Conservation (phyloP, 1,140 invertebrate species). For the Gonatopus flavifemur region DNA sequence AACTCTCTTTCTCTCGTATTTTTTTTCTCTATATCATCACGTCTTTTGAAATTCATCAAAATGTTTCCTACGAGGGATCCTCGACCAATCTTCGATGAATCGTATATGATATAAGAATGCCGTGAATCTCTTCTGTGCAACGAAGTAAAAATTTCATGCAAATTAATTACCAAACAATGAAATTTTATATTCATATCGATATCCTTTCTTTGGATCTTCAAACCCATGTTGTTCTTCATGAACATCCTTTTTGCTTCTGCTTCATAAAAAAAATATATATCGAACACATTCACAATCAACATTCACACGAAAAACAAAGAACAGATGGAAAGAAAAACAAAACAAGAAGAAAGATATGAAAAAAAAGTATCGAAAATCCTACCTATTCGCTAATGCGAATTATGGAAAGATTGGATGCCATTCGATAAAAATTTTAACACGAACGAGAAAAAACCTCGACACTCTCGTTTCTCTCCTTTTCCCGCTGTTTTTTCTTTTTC, state of each 20-base stretch:
- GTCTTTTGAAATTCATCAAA: too few relatives aligned
- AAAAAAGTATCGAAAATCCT: not conserved
- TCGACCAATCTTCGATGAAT: too few relatives aligned
- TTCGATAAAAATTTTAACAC: not conserved
- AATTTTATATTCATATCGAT: too few relatives aligned
- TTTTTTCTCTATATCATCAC: too few relatives aligned
- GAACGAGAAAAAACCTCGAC: not conserved
- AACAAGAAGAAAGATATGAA: not conserved
- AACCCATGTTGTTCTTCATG: too few relatives aligned
- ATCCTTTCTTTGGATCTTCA: too few relatives aligned
- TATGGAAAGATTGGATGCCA: not conserved
- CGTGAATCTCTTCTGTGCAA: too few relatives aligned
- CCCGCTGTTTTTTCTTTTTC: too few relatives aligned
- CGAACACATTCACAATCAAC: not conserved
- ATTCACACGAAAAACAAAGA: not conserved
- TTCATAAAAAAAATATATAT: not conserved
- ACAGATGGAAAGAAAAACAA: not conserved
- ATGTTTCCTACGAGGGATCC: too few relatives aligned
- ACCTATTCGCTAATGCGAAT: not conserved
- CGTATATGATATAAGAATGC: too few relatives aligned
- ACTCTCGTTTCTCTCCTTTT: not conserved
- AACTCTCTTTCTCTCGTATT: too few relatives aligned
- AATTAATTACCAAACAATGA: not conserved
- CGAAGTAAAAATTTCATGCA: not conserved
- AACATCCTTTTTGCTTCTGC: too few relatives aligned